These are phyloP conservation scores for Lycocerus yunnanus DNA, from an alignment of 2,888 invertebrate species.

Conservation along the genomic window DNA sequence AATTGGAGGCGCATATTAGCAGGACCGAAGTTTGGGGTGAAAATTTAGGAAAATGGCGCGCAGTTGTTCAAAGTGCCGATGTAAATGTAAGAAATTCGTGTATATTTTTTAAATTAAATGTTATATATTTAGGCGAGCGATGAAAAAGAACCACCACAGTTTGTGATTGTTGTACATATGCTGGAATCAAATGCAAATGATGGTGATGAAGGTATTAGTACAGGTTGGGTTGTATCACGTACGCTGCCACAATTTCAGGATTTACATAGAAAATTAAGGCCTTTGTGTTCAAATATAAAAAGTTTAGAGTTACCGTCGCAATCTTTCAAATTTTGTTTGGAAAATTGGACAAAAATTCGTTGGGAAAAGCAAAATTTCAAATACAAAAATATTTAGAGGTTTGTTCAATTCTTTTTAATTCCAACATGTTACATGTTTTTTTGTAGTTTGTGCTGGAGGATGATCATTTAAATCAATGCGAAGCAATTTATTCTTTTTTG, in stretches of 20 bases:
- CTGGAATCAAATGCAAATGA: slow-evolving; percentile 65
- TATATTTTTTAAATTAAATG: neutral
- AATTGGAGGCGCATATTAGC: slow-evolving; percentile 81
- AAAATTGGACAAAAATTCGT: slow-evolving; percentile 77
- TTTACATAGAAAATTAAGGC: slow-evolving; percentile 80
- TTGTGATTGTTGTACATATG: slow-evolving; percentile 82
- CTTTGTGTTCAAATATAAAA: slow-evolving; percentile 80
- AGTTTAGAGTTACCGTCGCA: slow-evolving; percentile 82
- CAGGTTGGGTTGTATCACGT: slow-evolving; percentile 71
- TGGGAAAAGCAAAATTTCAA: slow-evolving; percentile 81
- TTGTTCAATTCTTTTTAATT: neutral
- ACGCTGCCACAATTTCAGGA: slow-evolving; percentile 71
- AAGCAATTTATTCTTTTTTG: slow-evolving; percentile 88
- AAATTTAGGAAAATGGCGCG: slow-evolving; percentile 86
- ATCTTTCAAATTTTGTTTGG: slow-evolving; percentile 82
- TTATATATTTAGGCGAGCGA: slow-evolving; percentile 48
- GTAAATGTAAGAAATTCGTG: slow-evolving; percentile 53
- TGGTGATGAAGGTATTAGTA: slow-evolving; percentile 61
- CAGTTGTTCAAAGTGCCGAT: slow-evolving; percentile 82
- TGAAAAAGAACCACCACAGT: slow-evolving; percentile 65
- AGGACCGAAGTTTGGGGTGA: slow-evolving; percentile 91
- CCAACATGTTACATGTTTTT: neutral
- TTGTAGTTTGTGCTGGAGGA: slow-evolving; percentile 83
- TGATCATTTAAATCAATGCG: slow-evolving; percentile 84
- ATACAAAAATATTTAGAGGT: slow-evolving; percentile 88